Evolutionary conservation across 2,888 invertebrate species (phyloP), one percentile per base, ranked within the genome.

Genomic region (Caenorhabditis becei): DNA sequence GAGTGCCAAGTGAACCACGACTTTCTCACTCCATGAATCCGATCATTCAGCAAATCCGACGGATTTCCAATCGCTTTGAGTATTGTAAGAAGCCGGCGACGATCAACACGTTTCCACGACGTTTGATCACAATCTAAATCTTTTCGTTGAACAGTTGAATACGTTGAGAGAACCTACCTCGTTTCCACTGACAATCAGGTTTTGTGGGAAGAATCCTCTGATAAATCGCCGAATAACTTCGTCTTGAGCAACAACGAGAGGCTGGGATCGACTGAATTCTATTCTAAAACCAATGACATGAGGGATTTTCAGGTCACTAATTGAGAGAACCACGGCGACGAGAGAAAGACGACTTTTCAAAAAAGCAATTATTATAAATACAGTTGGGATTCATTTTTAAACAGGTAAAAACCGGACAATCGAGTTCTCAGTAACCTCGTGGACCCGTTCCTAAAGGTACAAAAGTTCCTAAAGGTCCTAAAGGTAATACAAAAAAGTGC

Each of bases 21-120:
- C n/a, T n/a, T n/a, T n/a, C n/a, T n/a, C n/a, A n/a, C n/a, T 99
- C 98, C 0, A 95, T 94, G 92, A 97, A 99, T 1, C 98, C 98
- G 54, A 96, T 94, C n/a, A 99, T 93, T 93, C 99, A 99, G 91
- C 98, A 98, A 93, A 97, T 94, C 93, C 83, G 56, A 23, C 85
- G 83, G 58, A 88, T 86, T 67, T 89, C 88, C n/a, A 89, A 77
- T 54, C 86, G 75, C 3, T 82, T 74, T 11, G 84, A 83, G 70
- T 87, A 85, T 59, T 88, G 85, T 32, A 96, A 92, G 78, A 97
- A 94, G 8, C 95, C 95, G 16, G 95, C 95, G 79, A 97, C 94
- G 88, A 96, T 93, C 58, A 97, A 95, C 80, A 95, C 94, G 91
- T 99, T 99, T 91, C 96, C 95, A 89, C 97, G 95, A 16, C 98